Conservation (phyloP, 2,888 invertebrate species). For the Cancer borealis region DNA sequence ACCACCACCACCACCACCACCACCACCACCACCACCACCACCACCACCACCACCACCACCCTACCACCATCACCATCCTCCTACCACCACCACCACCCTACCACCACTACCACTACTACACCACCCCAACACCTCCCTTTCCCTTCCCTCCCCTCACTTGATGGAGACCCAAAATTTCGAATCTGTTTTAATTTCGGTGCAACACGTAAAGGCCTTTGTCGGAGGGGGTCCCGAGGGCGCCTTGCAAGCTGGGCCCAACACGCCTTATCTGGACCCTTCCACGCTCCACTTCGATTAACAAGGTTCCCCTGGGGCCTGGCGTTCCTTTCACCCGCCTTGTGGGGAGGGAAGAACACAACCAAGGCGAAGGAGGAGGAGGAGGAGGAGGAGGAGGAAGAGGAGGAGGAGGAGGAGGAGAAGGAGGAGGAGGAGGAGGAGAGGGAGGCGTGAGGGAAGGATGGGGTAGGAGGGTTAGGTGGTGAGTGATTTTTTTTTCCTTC, state of each 20-base stretch:
- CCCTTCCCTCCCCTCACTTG: slow-evolving; percentile 38
- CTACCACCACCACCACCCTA: not conserved
- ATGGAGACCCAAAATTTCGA: slow-evolving; percentile 74
- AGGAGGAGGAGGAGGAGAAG: not conserved
- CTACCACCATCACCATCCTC: too few species aligned
- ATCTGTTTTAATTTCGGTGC: slow-evolving; percentile 78
- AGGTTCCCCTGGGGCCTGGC: slow-evolving; percentile 71
- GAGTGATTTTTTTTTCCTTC: not conserved
- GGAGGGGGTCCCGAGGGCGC: slow-evolving; percentile 65
- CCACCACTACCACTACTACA: not conserved
- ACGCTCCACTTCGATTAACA: slow-evolving; percentile 77
- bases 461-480: not conserved
- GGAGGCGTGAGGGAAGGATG: not conserved
- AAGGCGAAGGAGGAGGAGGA: slow-evolving; percentile 37
- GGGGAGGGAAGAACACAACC: slow-evolving; percentile 57
- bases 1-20: not conserved
- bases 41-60: not conserved
- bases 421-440: not conserved
- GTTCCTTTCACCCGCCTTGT: slow-evolving; percentile 75
- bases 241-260: slow-evolving; percentile 73
- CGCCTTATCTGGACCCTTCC: slow-evolving; percentile 77
- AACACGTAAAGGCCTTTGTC: slow-evolving; percentile 77
- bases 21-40: not conserved
- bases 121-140: not conserved
- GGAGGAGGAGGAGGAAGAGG: slow-evolving; percentile 33